phyloP scores from a whole-genome alignment of 2,113 vertebrate genomes.

The Morone chrysops region DNA sequence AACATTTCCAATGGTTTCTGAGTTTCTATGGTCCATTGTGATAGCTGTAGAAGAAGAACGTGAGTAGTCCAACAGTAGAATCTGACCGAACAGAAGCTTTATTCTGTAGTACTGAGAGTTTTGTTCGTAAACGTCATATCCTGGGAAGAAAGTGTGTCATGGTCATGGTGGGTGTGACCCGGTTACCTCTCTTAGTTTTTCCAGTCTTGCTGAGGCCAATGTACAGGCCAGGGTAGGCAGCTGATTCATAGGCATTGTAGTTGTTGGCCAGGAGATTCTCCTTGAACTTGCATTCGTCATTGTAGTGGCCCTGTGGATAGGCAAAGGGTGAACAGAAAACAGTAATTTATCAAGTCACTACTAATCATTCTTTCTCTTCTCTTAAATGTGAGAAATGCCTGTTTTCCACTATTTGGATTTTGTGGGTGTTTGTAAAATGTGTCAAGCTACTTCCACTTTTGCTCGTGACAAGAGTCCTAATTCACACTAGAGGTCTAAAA shows the following conservation, averaged over 20 bases:
- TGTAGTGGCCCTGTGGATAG: constrained; percentile 87
- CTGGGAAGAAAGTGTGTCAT: constrained; percentile 97
- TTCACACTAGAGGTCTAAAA: neutral
- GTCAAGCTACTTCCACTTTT: neutral
- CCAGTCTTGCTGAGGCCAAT: constrained; percentile 95
- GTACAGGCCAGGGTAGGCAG: constrained; percentile 90
- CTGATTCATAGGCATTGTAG: constrained; percentile 95
- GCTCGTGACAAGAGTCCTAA: neutral
- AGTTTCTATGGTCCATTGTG: neutral
- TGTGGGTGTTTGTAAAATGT: neutral
- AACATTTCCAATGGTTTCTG: neutral
- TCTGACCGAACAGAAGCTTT: neutral
- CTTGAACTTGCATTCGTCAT: constrained; percentile 93
- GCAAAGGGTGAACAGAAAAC: neutral
- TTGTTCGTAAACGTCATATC: constrained; percentile 82
- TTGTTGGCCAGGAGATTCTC: constrained; percentile 95
- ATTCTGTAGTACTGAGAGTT: neutral
- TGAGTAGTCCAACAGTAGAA: neutral
- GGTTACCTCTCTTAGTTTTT: constrained; percentile 94
- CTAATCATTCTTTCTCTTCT: neutral
- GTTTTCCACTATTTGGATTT: neutral
- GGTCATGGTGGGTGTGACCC: constrained; percentile 92
- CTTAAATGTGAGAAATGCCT: neutral
- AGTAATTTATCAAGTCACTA: neutral
- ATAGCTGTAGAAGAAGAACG: neutral